These are phyloP conservation scores for Tineola bisselliella DNA, from an alignment of 2,888 invertebrate genomes.

Conservation along the genomic window DNA sequence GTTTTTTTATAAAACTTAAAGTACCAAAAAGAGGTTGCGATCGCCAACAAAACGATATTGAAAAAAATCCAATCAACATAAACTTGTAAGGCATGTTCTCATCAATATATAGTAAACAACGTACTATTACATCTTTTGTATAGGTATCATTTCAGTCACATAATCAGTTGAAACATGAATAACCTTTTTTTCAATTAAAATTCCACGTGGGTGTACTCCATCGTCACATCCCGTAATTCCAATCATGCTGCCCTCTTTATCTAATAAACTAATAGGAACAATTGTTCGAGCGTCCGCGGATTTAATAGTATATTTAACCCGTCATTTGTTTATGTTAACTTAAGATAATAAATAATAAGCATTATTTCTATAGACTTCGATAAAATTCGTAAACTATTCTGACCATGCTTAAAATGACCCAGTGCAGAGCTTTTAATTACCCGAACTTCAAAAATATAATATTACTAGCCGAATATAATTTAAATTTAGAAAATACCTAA, in stretches of 20 bases:
- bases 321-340: constrained; percentile 20
- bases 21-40: too few relatives aligned
- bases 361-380: too few relatives aligned
- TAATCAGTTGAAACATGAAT: background rate
- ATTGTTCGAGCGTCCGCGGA: constrained; percentile 52
- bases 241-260: constrained; percentile 13
- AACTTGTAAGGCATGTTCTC: background rate
- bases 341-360: too few relatives aligned
- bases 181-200: background rate
- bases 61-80: background rate
- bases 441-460: too few relatives aligned
- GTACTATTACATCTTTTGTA: too few relatives aligned
- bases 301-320: constrained; percentile 58
- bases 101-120: background rate
- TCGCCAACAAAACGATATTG: too few relatives aligned
- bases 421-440: too few relatives aligned
- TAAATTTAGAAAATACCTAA: too few relatives aligned
- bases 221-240: background rate
- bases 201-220: background rate
- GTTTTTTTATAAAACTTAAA: too few relatives aligned
- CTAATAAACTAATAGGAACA: constrained; percentile 42
- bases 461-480: too few relatives aligned
- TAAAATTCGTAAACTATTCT: too few relatives aligned
- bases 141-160: background rate
- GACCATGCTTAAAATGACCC: too few relatives aligned